Evolutionary conservation across 2,888 invertebrate genomes (phyloP).

Genomic region (Acanthosepion pharaonis): DNA sequence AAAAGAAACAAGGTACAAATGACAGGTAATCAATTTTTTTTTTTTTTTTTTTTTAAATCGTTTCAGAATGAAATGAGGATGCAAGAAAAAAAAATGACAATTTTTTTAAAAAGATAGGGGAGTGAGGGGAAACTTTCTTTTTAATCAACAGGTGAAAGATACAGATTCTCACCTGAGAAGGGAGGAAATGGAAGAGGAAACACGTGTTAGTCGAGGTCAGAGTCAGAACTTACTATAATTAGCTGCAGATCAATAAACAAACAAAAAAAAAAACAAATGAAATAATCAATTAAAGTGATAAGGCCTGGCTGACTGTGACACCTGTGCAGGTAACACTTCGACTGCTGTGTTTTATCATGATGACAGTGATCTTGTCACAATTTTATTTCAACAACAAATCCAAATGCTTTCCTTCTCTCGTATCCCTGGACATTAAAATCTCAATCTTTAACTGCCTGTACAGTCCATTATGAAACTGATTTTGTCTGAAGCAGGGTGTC

Average conservation of each 20-base stretch:
- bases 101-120: no score
- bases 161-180: neutral
- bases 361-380: neutral
- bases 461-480: no score
- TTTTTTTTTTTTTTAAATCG: no score
- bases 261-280: neutral
- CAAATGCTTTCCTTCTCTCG: no score
- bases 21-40: neutral
- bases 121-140: neutral
- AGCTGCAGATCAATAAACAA: neutral
- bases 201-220: neutral
- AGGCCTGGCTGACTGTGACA: neutral
- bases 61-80: neutral
- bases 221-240: neutral
- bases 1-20: neutral
- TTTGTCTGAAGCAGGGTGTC: no score
- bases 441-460: no score
- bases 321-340: neutral
- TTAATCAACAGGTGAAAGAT: neutral
- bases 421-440: no score
- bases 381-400: no score
- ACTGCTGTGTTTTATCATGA: neutral
- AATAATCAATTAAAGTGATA: neutral
- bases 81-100: neutral
- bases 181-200: neutral